Base-by-base conservation (phyloP, 2,113 vertebrate species). In the Agelaius phoeniceus region DNA sequence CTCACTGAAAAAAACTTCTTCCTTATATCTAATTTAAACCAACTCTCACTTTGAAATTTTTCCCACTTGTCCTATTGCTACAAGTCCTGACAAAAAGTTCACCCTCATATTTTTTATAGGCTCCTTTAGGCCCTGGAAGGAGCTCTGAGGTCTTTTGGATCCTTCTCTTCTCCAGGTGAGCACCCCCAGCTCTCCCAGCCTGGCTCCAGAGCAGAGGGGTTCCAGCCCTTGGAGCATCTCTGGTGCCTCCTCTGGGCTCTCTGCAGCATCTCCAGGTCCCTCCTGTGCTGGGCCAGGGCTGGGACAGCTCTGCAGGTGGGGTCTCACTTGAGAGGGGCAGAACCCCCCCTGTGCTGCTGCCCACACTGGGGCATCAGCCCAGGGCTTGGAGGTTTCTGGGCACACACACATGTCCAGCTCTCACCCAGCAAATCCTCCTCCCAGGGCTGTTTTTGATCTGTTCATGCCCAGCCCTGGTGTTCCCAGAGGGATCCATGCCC, bases 171-270 rank as follows among this genome's bases (percentile, higher is more conserved):
- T 41, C 24, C 54, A 54, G 39, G 13, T 48, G 71, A 83, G 0
- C 30, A 10, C 4, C 2, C 9, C 21, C 41, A 48, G 48, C 55
- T 55, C 55, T 69, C 30, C n/a, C 46, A 81, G 37, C 13, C 69
- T 59, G 77, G 8, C 15, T 39, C 15, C 35, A 73, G 26, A 88
- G 24, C 35, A 73, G 26, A 88, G 24, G 26, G 15, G 4, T 0
- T 73, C 13, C 61, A 67, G 52, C 6, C 27, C 12, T 21, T 4
- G 12, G 33, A 75, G 33, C 33, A 89, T 17, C 27, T 21, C 5
- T 0, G 1, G 1, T 1, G 12, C 9, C 18, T 81, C 31, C 51
- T 11, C 44, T 43, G 59, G 44, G 0, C 12, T 51, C 4, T 1
- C 7, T 66, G 12, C 68, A 51, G 27, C 12, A 35, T 18, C 26